phyloP scores from a whole-genome alignment of 2,797 vertebrate genomes.

The Leptatherina wallacei region DNA sequence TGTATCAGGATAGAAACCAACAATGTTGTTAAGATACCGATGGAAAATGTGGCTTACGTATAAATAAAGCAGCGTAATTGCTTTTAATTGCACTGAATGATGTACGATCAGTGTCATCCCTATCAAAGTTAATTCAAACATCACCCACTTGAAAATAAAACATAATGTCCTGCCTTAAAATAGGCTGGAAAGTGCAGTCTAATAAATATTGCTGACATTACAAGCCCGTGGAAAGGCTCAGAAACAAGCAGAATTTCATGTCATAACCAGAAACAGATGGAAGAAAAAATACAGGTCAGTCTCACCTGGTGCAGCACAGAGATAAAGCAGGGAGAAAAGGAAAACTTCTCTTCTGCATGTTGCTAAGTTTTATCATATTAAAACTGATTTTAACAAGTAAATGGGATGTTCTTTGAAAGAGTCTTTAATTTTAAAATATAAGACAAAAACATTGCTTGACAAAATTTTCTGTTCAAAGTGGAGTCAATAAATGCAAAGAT shows the following conservation, averaged over 20 bases:
- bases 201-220: constrained; percentile 73
- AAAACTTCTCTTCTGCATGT: constrained; percentile 3
- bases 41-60: constrained; percentile 4
- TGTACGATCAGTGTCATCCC: constrained; percentile 51
- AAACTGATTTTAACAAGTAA: constrained; percentile 8
- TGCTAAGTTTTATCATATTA: constrained; percentile 10
- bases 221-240: constrained; percentile 50
- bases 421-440: too few species aligned
- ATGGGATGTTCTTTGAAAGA: not conserved
- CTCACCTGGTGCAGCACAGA: constrained; percentile 49
- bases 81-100: constrained; percentile 40
- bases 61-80: not conserved
- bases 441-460: not conserved
- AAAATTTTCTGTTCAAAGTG: constrained; percentile 8
- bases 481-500: not conserved
- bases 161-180: constrained; percentile 38
- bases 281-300: constrained; percentile 3
- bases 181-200: constrained; percentile 31
- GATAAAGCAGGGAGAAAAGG: constrained; percentile 6
- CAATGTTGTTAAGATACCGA: constrained; percentile 20
- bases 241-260: constrained; percentile 30
- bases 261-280: constrained; percentile 73
- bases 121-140: constrained; percentile 56
- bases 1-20: constrained; percentile 11
- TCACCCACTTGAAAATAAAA: constrained; percentile 60